Base-by-base conservation (phyloP, 2,113 vertebrate species). In the Pholis gunnellus region DNA sequence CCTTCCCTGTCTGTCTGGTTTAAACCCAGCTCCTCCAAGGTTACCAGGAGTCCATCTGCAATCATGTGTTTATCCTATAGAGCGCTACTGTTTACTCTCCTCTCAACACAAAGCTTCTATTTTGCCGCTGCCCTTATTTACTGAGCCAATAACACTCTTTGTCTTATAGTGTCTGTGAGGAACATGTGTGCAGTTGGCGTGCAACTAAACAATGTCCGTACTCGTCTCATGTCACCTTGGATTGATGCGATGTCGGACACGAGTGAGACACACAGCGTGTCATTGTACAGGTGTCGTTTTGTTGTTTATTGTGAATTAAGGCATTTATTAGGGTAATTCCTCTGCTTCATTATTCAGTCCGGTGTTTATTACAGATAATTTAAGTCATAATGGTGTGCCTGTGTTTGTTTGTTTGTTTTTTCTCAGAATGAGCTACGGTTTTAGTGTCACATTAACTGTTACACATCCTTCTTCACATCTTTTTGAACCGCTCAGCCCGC, bases 101-200 rank as follows among this genome's bases (percentile, higher is more conserved):
- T 81, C 72, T 60, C 14, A 40, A 34, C 81, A 89, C 89, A 93
- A 77, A 90, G 88, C 79, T 40, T 69, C 78, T 77, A 66, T 85
- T 87, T 76, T 72, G 11, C 76, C 72, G 42, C 61, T 67, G 74
- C 38, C 34, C 69, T 83, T 72, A 15, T 20, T 54, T 36, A 34
- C 78, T 0, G 9, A 80, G 73, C 68, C 76, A 87, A 50, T 34
- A 59, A 34, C 20, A 50, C 66, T 71, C 76, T 84, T 87, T 72
- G 81, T 94, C 72, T 74, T 5, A 25, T 44, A 14, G 66, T 57
- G 70, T 78, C 54, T 68, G 25, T 72, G 79, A 64, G 56, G 46
- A 67, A 66, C 78, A 78, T 13, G 68, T 71, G 61, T 83, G 72
- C 29, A 48, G 72, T 50, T 71, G 38, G 38, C 65, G 9, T 73